Evolutionary conservation across 2,113 vertebrate species (phyloP), one percentile per base, ranked within the genome.

Genomic region (Pitta sordida): DNA sequence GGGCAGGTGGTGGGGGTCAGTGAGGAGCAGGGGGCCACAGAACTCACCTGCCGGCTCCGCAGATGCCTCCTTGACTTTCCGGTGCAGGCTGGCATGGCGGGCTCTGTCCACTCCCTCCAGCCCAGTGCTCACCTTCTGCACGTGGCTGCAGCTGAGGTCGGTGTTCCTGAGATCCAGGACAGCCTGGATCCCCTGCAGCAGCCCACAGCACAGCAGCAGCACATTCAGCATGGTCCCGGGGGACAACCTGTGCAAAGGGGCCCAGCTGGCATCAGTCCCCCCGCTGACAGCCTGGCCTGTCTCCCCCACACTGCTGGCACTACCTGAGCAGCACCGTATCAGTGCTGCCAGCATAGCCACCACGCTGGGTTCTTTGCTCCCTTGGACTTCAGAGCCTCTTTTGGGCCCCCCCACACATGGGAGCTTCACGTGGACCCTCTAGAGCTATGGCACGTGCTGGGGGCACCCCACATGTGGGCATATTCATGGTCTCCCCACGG

Each of bases 141-240:
- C 52, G 29, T 91, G 94, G 9, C 69, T 20, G 5, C 51, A 94
- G 88, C 88, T 41, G 27, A 97, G 86, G 59, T 97, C 96, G 1
- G 96, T 32, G 6, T 81, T 75, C 70, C 62, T 68, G 62, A 89
- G 78, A 34, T 89, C 86, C 26, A 96, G 93, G 29, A 85, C 62
- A 13, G 82, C 74, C 49, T 97, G 97, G 67, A 97, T 67, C 13
- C 95, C 95, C 85, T 97, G 96, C 91, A 98, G 89, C 91, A 98
- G 76, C 65, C 91, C 97, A 3, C 95, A 97, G 83, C 96, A 97
- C 91, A 98, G 96, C 96, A 98, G 85, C 82, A 97, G 56, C 75
- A 83, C 27, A 3, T 93, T 96, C 96, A 97, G 86, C 98, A 98
- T 98, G 90, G 62, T 97, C 92, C 88, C 39, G 26, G 68, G 46